These are phyloP conservation scores for Phyllopteryx taeniolatus DNA, from an alignment of 2,113 vertebrate species.

Conservation along the genomic window DNA sequence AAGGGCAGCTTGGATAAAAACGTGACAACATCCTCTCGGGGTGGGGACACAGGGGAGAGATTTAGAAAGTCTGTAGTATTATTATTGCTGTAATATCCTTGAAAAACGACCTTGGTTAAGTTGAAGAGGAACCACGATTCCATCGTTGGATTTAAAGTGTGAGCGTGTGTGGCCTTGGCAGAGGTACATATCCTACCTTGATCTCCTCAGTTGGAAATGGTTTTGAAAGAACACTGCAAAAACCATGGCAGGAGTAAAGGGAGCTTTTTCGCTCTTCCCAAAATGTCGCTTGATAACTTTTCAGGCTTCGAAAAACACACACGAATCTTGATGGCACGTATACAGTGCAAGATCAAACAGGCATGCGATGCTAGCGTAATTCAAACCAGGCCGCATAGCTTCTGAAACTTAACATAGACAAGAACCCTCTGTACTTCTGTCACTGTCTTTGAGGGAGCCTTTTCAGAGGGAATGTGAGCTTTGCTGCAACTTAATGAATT, in stretches of 20 bases:
- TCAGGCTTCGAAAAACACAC: background rate
- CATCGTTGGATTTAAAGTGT: background rate
- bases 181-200: background rate
- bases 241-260: background rate
- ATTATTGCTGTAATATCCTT: background rate
- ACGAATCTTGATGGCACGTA: background rate
- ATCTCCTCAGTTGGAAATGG: background rate
- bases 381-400: background rate
- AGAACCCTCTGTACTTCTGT: constrained; percentile 4
- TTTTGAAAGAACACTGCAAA: background rate
- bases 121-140: background rate
- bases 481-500: background rate
- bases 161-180: background rate
- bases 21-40: too few species aligned
- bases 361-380: background rate
- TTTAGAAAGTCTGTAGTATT: too few species aligned
- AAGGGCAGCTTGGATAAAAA: too few species aligned
- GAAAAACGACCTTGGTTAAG: background rate
- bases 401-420: background rate
- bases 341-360: background rate
- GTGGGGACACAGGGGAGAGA: too few species aligned
- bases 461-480: constrained; percentile 2
- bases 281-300: background rate
- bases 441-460: background rate
- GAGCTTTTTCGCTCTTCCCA: background rate